Conservation (phyloP, 1,140 invertebrate genomes). For the Mizuhopecten yessoensis region DNA sequence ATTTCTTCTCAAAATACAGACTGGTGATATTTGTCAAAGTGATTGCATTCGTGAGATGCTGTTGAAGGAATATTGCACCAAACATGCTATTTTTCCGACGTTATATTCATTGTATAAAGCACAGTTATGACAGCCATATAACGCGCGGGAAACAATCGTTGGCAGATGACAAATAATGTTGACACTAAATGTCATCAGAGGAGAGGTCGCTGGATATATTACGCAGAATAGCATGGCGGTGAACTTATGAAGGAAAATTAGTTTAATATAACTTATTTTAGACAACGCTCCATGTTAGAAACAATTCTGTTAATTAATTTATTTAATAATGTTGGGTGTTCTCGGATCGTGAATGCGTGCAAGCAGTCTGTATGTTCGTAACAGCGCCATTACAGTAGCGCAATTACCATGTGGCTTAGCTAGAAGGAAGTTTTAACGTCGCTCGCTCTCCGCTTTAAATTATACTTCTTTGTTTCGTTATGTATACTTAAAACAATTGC, state of each 20-base stretch:
- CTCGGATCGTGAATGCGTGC: background rate
- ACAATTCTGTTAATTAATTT: background rate
- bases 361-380: background rate
- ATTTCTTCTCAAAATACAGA: constrained; percentile 25
- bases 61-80: constrained; percentile 8
- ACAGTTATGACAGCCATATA: background rate
- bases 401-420: background rate
- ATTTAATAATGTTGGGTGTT: constrained; percentile 15
- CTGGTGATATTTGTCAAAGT: background rate
- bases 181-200: background rate
- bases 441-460: background rate
- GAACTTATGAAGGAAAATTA: background rate
- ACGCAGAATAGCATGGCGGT: background rate
- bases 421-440: background rate
- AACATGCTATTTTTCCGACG: background rate
- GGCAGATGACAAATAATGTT: background rate
- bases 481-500: constrained; percentile 27
- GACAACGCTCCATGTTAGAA: background rate
- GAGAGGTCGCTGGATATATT: background rate
- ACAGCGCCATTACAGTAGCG: background rate
- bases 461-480: constrained; percentile 2
- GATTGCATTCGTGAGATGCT: background rate
- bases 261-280: background rate
- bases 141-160: background rate
- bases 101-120: background rate